These are phyloP conservation scores for Pogonognathellus flavescens DNA, from an alignment of 1,140 invertebrate genomes.

Conservation along the genomic window DNA sequence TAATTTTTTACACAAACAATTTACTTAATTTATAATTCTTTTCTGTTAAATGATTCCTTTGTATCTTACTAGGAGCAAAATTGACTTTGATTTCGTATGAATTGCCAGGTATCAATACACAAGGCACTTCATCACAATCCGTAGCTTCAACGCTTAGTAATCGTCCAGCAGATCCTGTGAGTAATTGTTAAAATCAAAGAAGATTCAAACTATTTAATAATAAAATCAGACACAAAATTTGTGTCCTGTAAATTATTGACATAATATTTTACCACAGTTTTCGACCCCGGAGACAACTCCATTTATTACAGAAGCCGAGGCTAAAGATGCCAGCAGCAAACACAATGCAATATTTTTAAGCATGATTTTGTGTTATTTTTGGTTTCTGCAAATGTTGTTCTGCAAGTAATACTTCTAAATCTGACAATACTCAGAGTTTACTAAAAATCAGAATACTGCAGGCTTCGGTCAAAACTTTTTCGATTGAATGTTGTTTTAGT, in stretches of 20 bases:
- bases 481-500: no score
- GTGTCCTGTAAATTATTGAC: no score
- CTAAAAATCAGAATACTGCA: no score
- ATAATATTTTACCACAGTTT: slow-evolving; percentile 42
- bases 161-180: slow-evolving; percentile 27
- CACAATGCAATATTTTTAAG: neutral
- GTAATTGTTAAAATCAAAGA: no score
- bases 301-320: neutral
- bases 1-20: neutral
- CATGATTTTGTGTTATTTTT: neutral
- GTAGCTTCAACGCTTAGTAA: slow-evolving; percentile 7
- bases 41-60: neutral
- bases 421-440: no score
- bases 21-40: neutral
- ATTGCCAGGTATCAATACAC: neutral
- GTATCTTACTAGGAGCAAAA: slow-evolving; percentile 38
- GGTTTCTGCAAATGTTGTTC: neutral
- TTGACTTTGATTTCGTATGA: slow-evolving; percentile 3
- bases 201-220: no score
- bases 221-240: no score
- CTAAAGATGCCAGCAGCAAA: neutral
- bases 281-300: neutral
- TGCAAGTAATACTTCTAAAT: no score
- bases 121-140: neutral
- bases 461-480: no score